A percentile compares a stretch with the other conserved stretches of the same genome.
These are phyloP conservation scores for Anguilla megastoma DNA, from an alignment of 2,797 vertebrate genomes.

Conservation along the genomic window DNA sequence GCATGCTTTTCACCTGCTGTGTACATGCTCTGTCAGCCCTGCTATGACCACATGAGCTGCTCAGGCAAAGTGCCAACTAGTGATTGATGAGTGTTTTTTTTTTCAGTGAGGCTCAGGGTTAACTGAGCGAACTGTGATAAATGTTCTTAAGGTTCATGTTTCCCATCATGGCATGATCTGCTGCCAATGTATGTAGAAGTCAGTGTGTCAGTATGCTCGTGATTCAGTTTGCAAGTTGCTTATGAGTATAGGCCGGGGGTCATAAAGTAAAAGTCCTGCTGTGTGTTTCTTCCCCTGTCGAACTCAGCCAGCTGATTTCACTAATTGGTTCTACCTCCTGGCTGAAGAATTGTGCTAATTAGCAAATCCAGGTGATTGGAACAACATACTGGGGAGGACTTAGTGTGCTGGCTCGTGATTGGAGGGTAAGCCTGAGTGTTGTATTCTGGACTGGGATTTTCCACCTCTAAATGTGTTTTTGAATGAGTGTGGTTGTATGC, in stretches of 20 bases:
- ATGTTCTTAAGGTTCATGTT: background rate
- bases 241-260: too few relatives aligned
- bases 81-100: background rate
- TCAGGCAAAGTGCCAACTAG: background rate
- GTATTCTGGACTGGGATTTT: too few relatives aligned
- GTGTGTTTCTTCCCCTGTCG: too few relatives aligned
- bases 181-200: background rate
- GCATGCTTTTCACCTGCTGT: background rate
- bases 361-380: too few relatives aligned
- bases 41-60: background rate
- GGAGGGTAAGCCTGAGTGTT: too few relatives aligned
- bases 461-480: background rate
- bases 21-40: background rate
- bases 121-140: background rate
- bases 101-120: background rate
- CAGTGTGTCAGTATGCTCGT: background rate
- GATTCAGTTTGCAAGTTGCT: background rate
- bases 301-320: too few relatives aligned
- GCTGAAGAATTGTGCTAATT: too few relatives aligned
- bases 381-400: too few relatives aligned
- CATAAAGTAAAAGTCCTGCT: too few relatives aligned
- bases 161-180: background rate
- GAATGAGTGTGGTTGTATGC: background rate
- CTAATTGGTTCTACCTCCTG: too few relatives aligned
- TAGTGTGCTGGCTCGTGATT: too few relatives aligned